Evolutionary conservation across 2,797 vertebrate species (phyloP).

Genomic region (Urosaurus nigricauda): DNA sequence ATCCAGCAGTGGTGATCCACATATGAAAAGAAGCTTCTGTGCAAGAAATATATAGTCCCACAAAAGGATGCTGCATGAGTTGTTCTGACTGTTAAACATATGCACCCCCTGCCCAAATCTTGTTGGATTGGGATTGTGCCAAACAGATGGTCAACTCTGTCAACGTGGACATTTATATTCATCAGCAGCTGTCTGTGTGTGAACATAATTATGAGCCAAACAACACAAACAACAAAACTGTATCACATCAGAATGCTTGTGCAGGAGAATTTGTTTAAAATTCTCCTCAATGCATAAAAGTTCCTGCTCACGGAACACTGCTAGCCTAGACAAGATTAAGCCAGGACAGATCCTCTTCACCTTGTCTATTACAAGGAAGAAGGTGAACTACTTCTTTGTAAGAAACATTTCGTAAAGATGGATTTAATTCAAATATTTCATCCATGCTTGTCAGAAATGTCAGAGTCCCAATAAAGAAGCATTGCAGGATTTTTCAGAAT

Average conservation of each 20-base stretch:
- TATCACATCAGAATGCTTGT: not conserved
- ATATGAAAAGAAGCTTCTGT: not conserved
- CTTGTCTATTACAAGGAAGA: not conserved
- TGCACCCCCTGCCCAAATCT: not conserved
- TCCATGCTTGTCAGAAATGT: not conserved
- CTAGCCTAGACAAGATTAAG: not conserved
- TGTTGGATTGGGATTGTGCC: not conserved
- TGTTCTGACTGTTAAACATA: not conserved
- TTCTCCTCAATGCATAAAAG: not conserved
- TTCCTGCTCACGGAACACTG: not conserved
- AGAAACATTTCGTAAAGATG: not conserved
- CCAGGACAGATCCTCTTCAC: not conserved
- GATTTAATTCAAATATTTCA: not conserved
- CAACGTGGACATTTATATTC: not conserved
- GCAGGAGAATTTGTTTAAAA: not conserved
- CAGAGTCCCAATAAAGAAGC: not conserved
- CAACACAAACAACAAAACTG: not conserved
- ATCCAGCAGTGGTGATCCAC: not conserved
- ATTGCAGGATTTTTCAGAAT: not conserved
- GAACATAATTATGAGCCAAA: not conserved
- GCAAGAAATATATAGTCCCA: not conserved
- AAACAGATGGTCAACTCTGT: conserved; percentile 7
- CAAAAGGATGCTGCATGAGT: not conserved
- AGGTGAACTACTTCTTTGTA: not conserved
- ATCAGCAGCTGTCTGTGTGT: not conserved